These are phyloP conservation scores for Carcina quercana DNA, from an alignment of 2,888 invertebrate species.

Conservation along the genomic window DNA sequence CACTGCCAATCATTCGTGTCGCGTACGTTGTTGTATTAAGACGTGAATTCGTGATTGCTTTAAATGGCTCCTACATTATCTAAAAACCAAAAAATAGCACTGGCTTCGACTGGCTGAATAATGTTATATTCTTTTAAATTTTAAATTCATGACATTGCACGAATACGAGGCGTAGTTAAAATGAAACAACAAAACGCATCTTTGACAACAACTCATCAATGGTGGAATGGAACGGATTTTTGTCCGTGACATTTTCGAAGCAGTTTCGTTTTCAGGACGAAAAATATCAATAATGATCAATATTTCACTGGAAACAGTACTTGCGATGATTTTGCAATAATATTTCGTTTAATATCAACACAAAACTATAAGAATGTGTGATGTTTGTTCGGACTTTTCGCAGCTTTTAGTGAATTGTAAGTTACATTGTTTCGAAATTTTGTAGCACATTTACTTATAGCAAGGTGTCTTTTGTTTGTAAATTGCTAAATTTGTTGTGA, in stretches of 20 bases:
- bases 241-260: constrained; percentile 59
- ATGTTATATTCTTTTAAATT: too few relatives aligned
- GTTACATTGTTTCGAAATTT: constrained; percentile 68
- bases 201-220: constrained; percentile 72
- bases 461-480: constrained; percentile 19
- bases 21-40: too few relatives aligned
- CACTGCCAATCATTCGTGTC: too few relatives aligned
- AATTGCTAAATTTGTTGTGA: not conserved
- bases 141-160: too few relatives aligned
- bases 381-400: constrained; percentile 95
- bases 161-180: too few relatives aligned
- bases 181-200: constrained; percentile 47
- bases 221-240: constrained; percentile 59
- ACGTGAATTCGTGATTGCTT: too few relatives aligned
- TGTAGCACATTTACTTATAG: constrained; percentile 33
- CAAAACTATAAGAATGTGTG: constrained; percentile 84
- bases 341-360: constrained; percentile 48
- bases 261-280: constrained; percentile 66
- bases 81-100: too few relatives aligned
- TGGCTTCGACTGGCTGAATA: too few relatives aligned
- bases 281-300: constrained; percentile 69
- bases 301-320: constrained; percentile 45
- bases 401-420: constrained; percentile 86
- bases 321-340: constrained; percentile 61
- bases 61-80: too few relatives aligned